Evolutionary conservation across 2,888 invertebrate genomes (phyloP).

Genomic region (Drosophila borborema): DNA sequence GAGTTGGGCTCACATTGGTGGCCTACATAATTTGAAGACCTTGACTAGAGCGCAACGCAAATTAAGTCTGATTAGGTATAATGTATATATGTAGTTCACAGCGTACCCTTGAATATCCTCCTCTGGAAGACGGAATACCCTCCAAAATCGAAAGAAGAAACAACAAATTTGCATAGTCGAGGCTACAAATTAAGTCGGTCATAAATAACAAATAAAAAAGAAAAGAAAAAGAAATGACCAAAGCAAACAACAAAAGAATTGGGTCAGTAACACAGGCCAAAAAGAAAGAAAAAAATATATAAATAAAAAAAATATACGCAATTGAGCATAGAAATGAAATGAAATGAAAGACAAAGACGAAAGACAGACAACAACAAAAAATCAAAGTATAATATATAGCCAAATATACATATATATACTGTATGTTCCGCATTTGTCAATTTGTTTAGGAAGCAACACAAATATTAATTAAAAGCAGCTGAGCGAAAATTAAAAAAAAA

Average conservation of each 20-base stretch:
- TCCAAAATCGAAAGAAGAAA: slow-evolving; percentile 5
- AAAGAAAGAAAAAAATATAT: slow-evolving; percentile 32
- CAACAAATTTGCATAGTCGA: slow-evolving; percentile 68
- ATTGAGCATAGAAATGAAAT: slow-evolving; percentile 74
- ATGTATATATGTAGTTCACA: not conserved
- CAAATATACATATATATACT: slow-evolving; percentile 3
- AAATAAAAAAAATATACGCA: slow-evolving; percentile 49
- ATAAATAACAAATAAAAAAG: slow-evolving; percentile 79
- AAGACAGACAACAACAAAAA: slow-evolving; percentile 8
- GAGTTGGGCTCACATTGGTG: not conserved
- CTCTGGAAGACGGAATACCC: not conserved
- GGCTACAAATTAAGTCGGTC: slow-evolving; percentile 72
- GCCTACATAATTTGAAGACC: not conserved
- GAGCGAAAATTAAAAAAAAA: slow-evolving; percentile 31
- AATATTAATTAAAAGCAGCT: slow-evolving; percentile 70
- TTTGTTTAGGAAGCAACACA: slow-evolving; percentile 64
- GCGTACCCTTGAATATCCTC: slow-evolving; percentile 13
- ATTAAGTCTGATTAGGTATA: not conserved
- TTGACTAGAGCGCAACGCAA: not conserved
- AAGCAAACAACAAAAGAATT: slow-evolving; percentile 69
- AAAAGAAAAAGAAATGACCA: slow-evolving; percentile 70
- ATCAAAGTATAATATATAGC: slow-evolving; percentile 10
- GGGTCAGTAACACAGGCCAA: slow-evolving; percentile 75
- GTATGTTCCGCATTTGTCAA: slow-evolving; percentile 55
- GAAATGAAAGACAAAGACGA: slow-evolving; percentile 53